A percentile compares a stretch with the other conserved stretches of the same genome.
These are phyloP conservation scores for Parnassius orleans DNA, from an alignment of 2,888 invertebrate species.

Conservation along the genomic window DNA sequence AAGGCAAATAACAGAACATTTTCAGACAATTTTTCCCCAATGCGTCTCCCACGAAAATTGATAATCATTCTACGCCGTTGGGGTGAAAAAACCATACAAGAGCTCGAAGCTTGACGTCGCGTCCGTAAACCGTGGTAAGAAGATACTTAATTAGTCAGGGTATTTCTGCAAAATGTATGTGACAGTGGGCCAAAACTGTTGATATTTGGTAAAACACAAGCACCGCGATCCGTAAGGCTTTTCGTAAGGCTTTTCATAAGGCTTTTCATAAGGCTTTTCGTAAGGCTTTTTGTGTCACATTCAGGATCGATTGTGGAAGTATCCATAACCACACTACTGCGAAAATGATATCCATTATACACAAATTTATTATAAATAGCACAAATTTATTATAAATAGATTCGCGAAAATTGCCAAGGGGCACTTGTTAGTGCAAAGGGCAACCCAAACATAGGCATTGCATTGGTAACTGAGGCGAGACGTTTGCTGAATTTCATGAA, in stretches of 20 bases:
- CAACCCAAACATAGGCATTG: not conserved
- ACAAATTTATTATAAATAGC: not conserved
- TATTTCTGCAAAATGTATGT: not conserved
- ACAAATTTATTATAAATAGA: too few species aligned
- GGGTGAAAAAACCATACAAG: not conserved
- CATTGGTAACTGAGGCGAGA: not conserved
- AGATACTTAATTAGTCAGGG: not conserved
- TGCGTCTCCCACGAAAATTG: not conserved
- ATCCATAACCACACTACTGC: conserved; percentile 13
- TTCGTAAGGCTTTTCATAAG: too few species aligned
- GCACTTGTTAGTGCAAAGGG: not conserved
- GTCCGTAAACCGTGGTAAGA: conserved; percentile 7
- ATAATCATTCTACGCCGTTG: not conserved
- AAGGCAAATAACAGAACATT: conserved; percentile 23
- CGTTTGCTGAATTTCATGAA: not conserved
- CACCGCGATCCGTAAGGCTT: conserved; percentile 23
- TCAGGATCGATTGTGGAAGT: conserved; percentile 20
- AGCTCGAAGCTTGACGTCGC: not conserved
- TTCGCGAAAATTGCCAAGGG: too few species aligned
- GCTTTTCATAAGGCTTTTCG: too few species aligned
- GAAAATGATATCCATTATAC: conserved; percentile 1
- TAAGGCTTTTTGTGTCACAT: conserved; percentile 20
- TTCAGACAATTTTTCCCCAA: not conserved
- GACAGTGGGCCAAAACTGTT: conserved; percentile 7
- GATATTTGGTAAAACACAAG: conserved; percentile 7